Percentiles rank a stretch among this genome's conserved stretches.
phyloP scores from a whole-genome alignment of 2,113 vertebrate species.

The Sinocyclocheilus grahami region DNA sequence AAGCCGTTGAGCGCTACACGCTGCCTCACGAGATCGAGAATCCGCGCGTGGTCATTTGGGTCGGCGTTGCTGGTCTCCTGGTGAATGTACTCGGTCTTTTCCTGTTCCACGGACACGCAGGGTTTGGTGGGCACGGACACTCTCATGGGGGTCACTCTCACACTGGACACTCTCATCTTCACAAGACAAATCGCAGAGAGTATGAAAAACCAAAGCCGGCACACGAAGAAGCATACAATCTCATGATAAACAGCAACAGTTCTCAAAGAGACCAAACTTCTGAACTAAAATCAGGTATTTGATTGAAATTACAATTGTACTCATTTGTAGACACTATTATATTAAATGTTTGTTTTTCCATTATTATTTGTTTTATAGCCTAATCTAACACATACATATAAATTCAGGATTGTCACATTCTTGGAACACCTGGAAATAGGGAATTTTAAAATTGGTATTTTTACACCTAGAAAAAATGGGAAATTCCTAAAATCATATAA shows the following conservation, averaged over 20 bases:
- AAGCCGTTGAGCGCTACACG: slow-evolving; percentile 84
- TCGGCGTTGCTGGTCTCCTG: slow-evolving; percentile 79
- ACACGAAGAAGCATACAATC: slow-evolving; percentile 79
- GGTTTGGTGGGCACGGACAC: slow-evolving; percentile 67
- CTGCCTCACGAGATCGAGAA: slow-evolving; percentile 84
- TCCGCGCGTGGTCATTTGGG: slow-evolving; percentile 78
- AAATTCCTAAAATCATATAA: background rate
- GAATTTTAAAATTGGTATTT: background rate
- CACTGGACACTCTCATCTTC: background rate
- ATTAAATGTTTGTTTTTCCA: background rate
- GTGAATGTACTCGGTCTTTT: slow-evolving; percentile 84
- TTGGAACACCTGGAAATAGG: background rate
- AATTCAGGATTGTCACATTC: background rate
- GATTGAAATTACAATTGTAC: too few species aligned
- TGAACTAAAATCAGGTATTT: slow-evolving; percentile 40
- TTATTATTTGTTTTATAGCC: background rate
- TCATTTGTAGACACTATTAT: background rate
- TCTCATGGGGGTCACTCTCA: slow-evolving; percentile 26
- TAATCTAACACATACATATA: background rate
- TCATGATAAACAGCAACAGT: slow-evolving; percentile 74
- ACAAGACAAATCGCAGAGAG: slow-evolving; percentile 40
- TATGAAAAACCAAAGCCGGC: slow-evolving; percentile 57
- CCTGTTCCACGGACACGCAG: slow-evolving; percentile 82
- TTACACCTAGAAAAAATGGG: background rate
- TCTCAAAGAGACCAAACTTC: slow-evolving; percentile 1